These are phyloP conservation scores for Drosophila nikananu DNA, from an alignment of 1,140 invertebrate genomes.

Conservation along the genomic window DNA sequence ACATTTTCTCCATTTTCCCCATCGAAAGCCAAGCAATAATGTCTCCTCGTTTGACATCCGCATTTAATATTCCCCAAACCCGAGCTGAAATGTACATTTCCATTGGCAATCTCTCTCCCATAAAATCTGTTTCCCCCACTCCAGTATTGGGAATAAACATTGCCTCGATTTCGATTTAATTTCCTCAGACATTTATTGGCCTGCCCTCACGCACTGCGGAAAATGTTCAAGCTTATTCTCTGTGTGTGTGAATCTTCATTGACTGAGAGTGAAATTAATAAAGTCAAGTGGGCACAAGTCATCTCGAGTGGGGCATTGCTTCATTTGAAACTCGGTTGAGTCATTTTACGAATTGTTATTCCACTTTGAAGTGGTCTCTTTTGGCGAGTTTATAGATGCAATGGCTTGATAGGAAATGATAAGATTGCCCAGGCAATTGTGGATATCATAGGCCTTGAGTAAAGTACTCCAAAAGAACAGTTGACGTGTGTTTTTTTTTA, in stretches of 20 bases:
- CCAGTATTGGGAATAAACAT: slow-evolving; percentile 30
- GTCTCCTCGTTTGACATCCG: slow-evolving; percentile 68
- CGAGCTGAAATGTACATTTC: slow-evolving; percentile 33
- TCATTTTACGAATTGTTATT: slow-evolving; percentile 16
- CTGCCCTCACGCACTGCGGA: slow-evolving; percentile 6
- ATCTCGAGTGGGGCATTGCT: slow-evolving; percentile 16
- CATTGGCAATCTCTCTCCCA: slow-evolving; percentile 15
- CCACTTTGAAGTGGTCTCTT: slow-evolving; percentile 5
- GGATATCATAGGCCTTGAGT: background rate
- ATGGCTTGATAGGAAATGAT: too few relatives aligned
- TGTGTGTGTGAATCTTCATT: slow-evolving; percentile 7
- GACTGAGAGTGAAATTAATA: slow-evolving; percentile 19
- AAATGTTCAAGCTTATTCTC: slow-evolving; percentile 2
- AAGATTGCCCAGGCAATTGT: background rate
- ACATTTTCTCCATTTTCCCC: slow-evolving; percentile 3
- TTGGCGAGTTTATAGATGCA: background rate
- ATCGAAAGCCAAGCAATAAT: slow-evolving; percentile 66
- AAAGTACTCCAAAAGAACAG: background rate
- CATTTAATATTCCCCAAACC: slow-evolving; percentile 65
- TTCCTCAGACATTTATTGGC: slow-evolving; percentile 43
- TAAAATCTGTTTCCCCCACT: slow-evolving; percentile 23
- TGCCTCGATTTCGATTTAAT: slow-evolving; percentile 32
- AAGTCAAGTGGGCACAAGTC: slow-evolving; percentile 26
- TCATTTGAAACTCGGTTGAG: slow-evolving; percentile 5
- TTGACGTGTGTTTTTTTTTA: background rate